Base-by-base conservation (phyloP, 2,888 invertebrate genomes). In the Lamellibrachia columna region DNA sequence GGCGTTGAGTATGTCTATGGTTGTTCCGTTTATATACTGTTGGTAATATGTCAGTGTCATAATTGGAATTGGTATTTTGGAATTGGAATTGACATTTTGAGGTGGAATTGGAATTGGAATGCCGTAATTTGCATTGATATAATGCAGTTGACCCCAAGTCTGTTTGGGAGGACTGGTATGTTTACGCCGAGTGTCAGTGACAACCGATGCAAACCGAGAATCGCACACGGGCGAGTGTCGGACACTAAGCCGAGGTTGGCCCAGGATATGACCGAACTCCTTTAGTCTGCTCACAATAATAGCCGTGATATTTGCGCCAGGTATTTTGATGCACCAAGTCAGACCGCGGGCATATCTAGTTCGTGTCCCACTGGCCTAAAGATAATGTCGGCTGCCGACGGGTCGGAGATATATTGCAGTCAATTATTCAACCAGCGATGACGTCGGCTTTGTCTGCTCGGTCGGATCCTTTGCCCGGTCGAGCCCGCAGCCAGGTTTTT, bases 291-390 rank as follows among this genome's bases (percentile, higher is more conserved):
- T 1, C 75, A 75, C 75, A 75, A 15, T 75, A 75, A 75, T 75
- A 75, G 22, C 75, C n/a, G 75, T n/a, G 75, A 22, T 75, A 75
- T 75, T 75, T 75, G 75, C 75, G 75, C n/a, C 75, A 75, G 75
- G 75, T 75, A 75, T 75, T 75, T n/a, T 6, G 15, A 75, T 75
- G 75, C 75, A 75, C 75, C 75, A n/a, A 75, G 75, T 11, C 22
- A 15, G 75, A 11, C 75, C 75, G 75, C 75, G 0, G 15, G n/a
- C n/a, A 75, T 75, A 75, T 22, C n/a, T 75, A 75, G 22, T 75
- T n/a, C n/a, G 75, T 15, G 75, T 22, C 75, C 75, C 22, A 75
- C 75, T 75, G 75, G 15, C 75, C 75, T 15, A 75, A 75, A 22
- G 75, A 40, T 40, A 40, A 1, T 40, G 40, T 22, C 22, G n/a